Percentiles rank a stretch among this genome's conserved stretches.
These are phyloP conservation scores for Agapornis canus DNA, from an alignment of 2,797 vertebrate genomes.

Conservation along the genomic window DNA sequence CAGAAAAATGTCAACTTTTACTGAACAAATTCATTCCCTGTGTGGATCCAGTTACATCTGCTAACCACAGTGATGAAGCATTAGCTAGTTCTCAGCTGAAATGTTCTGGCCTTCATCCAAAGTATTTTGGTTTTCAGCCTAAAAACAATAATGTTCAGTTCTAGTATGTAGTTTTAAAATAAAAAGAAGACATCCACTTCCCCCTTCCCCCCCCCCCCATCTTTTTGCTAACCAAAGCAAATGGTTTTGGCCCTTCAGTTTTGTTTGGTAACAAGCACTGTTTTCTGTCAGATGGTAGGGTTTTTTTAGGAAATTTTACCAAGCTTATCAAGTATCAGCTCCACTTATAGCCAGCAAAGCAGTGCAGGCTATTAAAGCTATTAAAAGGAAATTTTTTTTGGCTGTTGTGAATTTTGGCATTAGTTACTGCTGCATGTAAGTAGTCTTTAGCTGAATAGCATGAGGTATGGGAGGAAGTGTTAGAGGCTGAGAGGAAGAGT, in stretches of 20 bases:
- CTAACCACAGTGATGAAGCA: slow-evolving; percentile 45
- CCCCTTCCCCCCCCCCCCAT: rapidly evolving
- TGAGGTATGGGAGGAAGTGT: neutral
- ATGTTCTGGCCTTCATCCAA: slow-evolving; percentile 31
- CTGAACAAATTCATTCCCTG: slow-evolving; percentile 41
- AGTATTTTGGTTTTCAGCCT: slow-evolving; percentile 31
- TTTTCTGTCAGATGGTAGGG: neutral
- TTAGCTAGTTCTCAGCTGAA: slow-evolving; percentile 59
- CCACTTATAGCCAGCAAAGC: neutral
- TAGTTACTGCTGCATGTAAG: neutral
- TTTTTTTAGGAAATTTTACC: neutral
- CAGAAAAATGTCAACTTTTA: slow-evolving; percentile 24
- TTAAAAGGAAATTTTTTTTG: slow-evolving; percentile 27
- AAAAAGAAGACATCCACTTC: neutral
- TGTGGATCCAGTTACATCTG: slow-evolving; percentile 60
- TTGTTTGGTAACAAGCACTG: neutral
- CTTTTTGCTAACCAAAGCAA: neutral
- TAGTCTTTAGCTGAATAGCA: neutral
- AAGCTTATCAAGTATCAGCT: neutral
- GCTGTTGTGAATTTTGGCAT: neutral
- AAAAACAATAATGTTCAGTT: neutral
- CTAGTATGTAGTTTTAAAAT: neutral
- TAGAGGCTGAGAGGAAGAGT: neutral
- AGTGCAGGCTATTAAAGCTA: slow-evolving; percentile 4
- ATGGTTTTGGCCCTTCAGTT: neutral